Base-by-base conservation (phyloP, 2,888 invertebrate species). In the Cheilosia grossa region DNA sequence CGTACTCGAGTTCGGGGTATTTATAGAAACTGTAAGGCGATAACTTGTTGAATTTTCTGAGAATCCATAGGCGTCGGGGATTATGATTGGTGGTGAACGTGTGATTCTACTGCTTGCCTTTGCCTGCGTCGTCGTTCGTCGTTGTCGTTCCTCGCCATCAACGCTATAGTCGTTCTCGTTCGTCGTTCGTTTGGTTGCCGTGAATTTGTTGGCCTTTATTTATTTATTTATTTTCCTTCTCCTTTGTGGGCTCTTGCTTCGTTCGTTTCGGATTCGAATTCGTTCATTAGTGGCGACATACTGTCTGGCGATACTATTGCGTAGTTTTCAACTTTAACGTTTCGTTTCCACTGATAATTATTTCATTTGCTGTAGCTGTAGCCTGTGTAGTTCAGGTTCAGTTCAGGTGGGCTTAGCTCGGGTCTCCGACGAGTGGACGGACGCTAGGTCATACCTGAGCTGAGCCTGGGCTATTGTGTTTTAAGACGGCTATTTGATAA, bases 1-100 rank as follows among this genome's bases (percentile, higher is more conserved):
- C 85, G 81, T 85, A 85, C 85, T 85, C 81, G 81, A 77, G 85
- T 85, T 85, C 85, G 80, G 82, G 67, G 77, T 86, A 75, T 87
- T 79, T 80, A 82, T 87, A 86, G 82, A 73, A 87, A 86, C 82
- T 82, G 83, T 79, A 80, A 83, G 86, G 82, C 86, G 81, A 87
- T 82, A 87, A 87, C 87, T 87, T 87, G 87, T 87, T 87, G 87
- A 87, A 80, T 87, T 87, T 87, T 87, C 87, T 82, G 75, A 82
- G 87, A 87, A 87, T 85, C 87, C 85, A 87, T 85, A 87, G 87
- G 87, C 87, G 87, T 87, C 85, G 82, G 82, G 86, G 86, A 80
- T 86, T 82, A 82, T 82, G 80, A 82, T 81, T 79, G 81, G 81
- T 86, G 86, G 82, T 63, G 66, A 86, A 82, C 83, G 83, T 85